phyloP scores from a whole-genome alignment of 2,113 vertebrate genomes.

The Pseudopipra pipra region DNA sequence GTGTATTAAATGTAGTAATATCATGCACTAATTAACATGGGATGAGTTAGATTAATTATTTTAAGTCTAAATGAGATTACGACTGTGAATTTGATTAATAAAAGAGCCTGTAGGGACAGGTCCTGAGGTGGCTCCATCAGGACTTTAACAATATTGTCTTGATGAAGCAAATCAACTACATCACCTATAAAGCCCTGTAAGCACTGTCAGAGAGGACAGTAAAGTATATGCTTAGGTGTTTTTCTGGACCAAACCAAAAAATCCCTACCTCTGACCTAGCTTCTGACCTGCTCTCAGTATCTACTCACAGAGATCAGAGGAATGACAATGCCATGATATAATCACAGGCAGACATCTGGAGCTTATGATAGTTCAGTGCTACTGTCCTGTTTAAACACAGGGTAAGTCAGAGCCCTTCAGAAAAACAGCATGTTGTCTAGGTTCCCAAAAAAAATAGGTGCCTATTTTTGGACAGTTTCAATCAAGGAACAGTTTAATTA shows the following conservation, averaged over 20 bases:
- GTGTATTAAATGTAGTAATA: neutral
- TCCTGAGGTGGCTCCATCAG: neutral
- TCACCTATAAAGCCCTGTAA: neutral
- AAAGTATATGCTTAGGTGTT: neutral
- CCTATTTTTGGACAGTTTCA: neutral
- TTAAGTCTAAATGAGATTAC: neutral
- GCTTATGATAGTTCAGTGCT: neutral
- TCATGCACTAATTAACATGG: constrained; percentile 17
- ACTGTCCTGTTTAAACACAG: neutral
- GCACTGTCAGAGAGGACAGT: neutral
- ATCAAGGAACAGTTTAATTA: neutral
- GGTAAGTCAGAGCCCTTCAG: neutral
- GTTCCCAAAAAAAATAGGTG: neutral
- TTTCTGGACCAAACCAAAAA: neutral
- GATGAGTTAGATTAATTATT: constrained; percentile 17
- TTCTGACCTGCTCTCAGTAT: neutral
- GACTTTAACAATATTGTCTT: neutral
- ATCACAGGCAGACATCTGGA: neutral
- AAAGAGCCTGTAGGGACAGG: neutral
- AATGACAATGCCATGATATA: neutral
- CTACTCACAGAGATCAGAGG: neutral
- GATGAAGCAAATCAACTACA: neutral
- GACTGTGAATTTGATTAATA: neutral
- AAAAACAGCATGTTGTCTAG: neutral
- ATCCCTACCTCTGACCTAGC: fast-evolving